These are phyloP conservation scores for Ceyx melanurus DNA, from an alignment of 2,113 vertebrate species.

Conservation along the genomic window DNA sequence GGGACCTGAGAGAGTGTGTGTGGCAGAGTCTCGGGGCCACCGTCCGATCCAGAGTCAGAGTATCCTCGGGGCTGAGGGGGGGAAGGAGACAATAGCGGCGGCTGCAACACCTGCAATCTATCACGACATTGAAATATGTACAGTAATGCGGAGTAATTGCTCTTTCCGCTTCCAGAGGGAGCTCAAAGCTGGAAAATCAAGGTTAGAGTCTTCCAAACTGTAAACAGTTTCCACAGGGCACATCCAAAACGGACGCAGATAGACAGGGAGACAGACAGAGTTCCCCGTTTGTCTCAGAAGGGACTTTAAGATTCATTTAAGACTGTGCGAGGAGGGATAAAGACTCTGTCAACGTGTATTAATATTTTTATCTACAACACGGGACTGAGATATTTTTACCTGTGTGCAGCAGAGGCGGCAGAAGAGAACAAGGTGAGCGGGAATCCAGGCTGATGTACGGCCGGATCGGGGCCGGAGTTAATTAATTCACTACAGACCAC, in stretches of 20 bases:
- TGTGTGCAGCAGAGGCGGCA: too few species aligned
- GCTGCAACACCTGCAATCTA: conserved; percentile 65
- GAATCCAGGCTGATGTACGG: too few species aligned
- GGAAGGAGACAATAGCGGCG: conserved; percentile 14
- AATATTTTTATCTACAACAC: background rate
- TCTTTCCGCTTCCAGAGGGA: conserved; percentile 66
- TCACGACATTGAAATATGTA: conserved; percentile 13
- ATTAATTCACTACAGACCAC: background rate
- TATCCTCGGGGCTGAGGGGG: background rate
- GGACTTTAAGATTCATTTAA: background rate
- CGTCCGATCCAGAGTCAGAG: background rate
- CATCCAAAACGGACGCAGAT: background rate
- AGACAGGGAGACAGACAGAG: background rate
- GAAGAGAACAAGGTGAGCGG: background rate
- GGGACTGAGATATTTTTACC: background rate
- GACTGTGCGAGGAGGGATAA: background rate
- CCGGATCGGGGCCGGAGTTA: background rate
- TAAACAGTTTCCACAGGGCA: conserved; percentile 15
- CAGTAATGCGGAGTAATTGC: conserved; percentile 60
- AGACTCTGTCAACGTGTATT: background rate
- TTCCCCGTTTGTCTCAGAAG: background rate
- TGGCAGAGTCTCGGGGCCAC: background rate
- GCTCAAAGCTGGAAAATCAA: conserved; percentile 60
- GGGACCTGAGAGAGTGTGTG: background rate
- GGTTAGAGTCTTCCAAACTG: conserved; percentile 26